A percentile compares a stretch with the other conserved stretches of the same genome.
These are phyloP conservation scores for Apodemus speciosus DNA, from an alignment of 2,113 vertebrate genomes.

Conservation along the genomic window DNA sequence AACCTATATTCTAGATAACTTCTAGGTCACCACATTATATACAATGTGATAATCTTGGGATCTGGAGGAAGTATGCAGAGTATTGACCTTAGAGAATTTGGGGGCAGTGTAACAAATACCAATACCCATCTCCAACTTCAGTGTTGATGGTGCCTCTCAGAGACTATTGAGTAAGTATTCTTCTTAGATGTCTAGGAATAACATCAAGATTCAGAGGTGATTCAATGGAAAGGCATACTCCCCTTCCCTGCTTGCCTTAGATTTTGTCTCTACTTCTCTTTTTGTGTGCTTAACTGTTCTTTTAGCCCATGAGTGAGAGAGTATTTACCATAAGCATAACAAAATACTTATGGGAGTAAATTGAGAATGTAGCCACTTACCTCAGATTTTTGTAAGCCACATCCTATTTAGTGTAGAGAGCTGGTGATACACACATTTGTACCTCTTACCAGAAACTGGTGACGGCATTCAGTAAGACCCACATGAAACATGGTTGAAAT, in stretches of 20 bases:
- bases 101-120: background rate
- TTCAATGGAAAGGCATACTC: background rate
- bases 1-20: slow-evolving; percentile 30
- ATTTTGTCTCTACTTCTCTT: background rate
- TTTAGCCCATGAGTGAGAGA: background rate
- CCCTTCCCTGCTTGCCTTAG: background rate
- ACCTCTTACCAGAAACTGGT: background rate
- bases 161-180: background rate
- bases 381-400: background rate
- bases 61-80: background rate
- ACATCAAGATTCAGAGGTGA: background rate
- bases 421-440: background rate
- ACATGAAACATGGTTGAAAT: background rate
- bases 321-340: background rate
- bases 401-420: background rate
- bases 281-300: background rate
- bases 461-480: background rate
- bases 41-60: background rate
- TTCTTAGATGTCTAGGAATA: background rate
- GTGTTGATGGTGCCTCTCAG: background rate
- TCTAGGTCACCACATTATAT: background rate
- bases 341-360: background rate
- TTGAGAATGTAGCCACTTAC: background rate
- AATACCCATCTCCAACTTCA: background rate
- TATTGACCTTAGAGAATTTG: background rate